These are phyloP conservation scores for Otus sunia DNA, from an alignment of 2,113 vertebrate species.

Conservation along the genomic window DNA sequence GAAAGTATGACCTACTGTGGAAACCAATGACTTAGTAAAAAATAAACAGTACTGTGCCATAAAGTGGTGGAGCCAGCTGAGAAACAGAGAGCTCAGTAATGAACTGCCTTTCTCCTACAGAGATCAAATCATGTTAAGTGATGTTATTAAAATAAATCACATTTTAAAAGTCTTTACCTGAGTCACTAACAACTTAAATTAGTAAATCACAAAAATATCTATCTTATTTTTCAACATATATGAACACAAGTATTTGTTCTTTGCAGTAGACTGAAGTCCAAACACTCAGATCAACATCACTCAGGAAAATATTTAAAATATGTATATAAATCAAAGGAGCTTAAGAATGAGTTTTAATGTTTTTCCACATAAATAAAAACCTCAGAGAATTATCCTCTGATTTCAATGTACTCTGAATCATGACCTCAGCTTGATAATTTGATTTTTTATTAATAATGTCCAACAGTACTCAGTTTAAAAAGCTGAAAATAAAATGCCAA, in stretches of 20 bases:
- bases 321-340: fast-evolving
- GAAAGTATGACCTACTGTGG: constrained; percentile 30
- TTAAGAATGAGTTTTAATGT: background rate
- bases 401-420: background rate
- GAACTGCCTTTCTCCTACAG: constrained; percentile 39
- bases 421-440: background rate
- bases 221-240: background rate
- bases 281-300: background rate
- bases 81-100: constrained; percentile 15
- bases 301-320: background rate
- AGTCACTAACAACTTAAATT: background rate
- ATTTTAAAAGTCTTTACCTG: background rate
- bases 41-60: background rate
- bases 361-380: background rate
- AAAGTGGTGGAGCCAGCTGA: constrained; percentile 8
- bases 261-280: background rate
- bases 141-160: constrained; percentile 35
- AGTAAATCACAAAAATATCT: background rate
- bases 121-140: constrained; percentile 46
- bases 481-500: background rate
- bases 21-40: constrained; percentile 34
- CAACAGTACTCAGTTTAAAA: background rate
- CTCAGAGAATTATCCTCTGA: background rate
- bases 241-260: background rate
- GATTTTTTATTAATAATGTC: background rate